These are phyloP conservation scores for Hermaeophaga mercurialis DNA, from an alignment of 2,888 invertebrate species.

Conservation along the genomic window DNA sequence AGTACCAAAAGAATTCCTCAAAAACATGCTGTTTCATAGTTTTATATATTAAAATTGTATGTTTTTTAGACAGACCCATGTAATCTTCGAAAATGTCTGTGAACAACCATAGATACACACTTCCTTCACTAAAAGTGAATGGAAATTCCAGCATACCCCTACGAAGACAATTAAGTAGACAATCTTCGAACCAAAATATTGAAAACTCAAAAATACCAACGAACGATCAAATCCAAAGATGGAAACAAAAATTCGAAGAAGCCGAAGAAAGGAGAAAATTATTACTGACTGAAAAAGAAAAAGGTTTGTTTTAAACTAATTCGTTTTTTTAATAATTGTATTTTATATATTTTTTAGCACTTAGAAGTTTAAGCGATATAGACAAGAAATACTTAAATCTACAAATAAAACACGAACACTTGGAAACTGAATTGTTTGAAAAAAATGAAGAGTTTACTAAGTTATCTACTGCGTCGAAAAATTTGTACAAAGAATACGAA, in stretches of 20 bases:
- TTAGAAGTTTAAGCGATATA: conserved; percentile 67
- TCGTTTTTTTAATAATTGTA: not conserved
- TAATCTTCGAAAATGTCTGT: conserved; percentile 32
- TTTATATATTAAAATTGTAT: too few species aligned
- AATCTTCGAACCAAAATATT: conserved; percentile 36
- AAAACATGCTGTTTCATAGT: too few species aligned
- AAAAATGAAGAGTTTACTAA: conserved; percentile 68
- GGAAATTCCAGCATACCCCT: conserved; percentile 53
- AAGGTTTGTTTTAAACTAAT: conserved; percentile 60
- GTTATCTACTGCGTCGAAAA: conserved; percentile 69
- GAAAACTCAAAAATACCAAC: conserved; percentile 40
- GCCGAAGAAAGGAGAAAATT: conserved; percentile 71
- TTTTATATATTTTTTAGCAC: conserved; percentile 55
- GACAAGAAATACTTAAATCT: conserved; percentile 67
- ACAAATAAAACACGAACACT: conserved; percentile 63
- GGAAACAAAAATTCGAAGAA: conserved; percentile 75
- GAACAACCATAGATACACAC: conserved; percentile 35
- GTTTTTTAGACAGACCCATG: conserved; percentile 18
- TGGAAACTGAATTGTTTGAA: conserved; percentile 66
- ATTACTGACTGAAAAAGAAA: conserved; percentile 70
- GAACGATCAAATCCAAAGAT: conserved; percentile 60
- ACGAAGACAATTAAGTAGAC: conserved; percentile 44
- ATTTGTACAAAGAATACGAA: conserved; percentile 74
- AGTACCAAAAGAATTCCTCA: too few species aligned
- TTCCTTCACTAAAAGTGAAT: conserved; percentile 41